These are phyloP conservation scores for Anolis sagrei DNA, from an alignment of 2,113 vertebrate genomes.

Conservation along the genomic window DNA sequence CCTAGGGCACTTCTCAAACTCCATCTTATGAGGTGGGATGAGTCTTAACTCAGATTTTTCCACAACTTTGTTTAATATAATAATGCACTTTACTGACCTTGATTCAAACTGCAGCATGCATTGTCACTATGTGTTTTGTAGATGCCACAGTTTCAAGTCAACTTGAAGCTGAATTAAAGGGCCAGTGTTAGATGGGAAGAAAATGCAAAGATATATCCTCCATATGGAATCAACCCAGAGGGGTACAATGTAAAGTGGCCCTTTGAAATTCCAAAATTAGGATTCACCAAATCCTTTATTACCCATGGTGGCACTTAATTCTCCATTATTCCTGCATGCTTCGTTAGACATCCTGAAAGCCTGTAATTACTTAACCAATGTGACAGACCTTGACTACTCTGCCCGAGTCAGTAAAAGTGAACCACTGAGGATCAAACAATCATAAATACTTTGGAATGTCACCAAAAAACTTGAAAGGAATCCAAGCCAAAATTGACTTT, in stretches of 20 bases:
- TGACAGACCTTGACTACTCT: background rate
- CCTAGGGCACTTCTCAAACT: no score
- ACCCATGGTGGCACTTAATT: background rate
- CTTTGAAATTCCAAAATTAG: background rate
- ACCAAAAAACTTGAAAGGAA: conserved; percentile 16
- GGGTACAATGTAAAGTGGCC: background rate
- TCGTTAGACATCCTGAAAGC: conserved; percentile 5
- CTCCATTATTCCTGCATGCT: conserved; percentile 5
- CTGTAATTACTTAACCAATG: conserved; percentile 18
- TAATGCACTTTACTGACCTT: no score
- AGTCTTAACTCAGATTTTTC: no score
- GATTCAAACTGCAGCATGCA: no score
- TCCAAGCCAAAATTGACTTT: conserved; percentile 19
- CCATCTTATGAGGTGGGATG: no score
- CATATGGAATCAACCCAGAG: background rate
- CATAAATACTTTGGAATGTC: conserved; percentile 22
- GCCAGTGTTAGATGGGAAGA: background rate
- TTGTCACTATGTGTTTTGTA: no score
- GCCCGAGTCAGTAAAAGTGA: background rate
- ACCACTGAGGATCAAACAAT: conserved; percentile 20
- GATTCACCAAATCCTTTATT: background rate
- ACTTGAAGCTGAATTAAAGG: no score
- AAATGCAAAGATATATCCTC: background rate
- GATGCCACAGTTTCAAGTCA: no score
- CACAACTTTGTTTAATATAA: no score